Percentiles rank a stretch among this genome's conserved stretches.
Evolutionary conservation across 2,888 invertebrate genomes (phyloP).

Genomic region (Ectemnius cavifrons): DNA sequence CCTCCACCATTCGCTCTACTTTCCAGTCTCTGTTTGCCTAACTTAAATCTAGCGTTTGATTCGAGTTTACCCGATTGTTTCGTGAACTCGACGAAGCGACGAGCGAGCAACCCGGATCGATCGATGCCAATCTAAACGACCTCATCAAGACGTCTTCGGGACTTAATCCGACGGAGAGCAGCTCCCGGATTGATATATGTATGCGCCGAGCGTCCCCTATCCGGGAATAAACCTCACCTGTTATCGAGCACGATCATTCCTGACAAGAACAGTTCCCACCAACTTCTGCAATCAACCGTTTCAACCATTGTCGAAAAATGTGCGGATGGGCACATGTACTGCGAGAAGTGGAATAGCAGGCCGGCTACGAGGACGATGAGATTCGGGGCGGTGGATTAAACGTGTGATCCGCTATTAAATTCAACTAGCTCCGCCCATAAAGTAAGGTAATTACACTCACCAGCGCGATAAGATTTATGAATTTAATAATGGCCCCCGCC

Average conservation of each 20-base stretch:
- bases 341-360: background rate
- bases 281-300: background rate
- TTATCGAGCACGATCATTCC: no score
- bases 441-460: constrained; percentile 18
- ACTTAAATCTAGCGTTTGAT: background rate
- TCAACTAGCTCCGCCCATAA: constrained; percentile 17
- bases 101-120: background rate
- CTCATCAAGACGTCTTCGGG: background rate
- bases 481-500: constrained; percentile 43
- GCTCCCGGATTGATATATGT: no score
- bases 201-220: no score
- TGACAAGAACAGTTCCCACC: background rate
- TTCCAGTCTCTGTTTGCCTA: background rate
- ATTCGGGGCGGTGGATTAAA: constrained; percentile 3
- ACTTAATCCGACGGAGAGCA: background rate
- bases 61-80: background rate
- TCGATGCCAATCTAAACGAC: background rate
- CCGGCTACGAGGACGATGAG: background rate
- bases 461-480: constrained; percentile 44
- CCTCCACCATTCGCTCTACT: no score
- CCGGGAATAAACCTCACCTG: no score
- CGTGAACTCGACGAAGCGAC: background rate
- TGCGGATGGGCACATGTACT: background rate
- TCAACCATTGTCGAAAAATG: constrained; percentile 1
- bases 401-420: constrained; percentile 12